A percentile compares a stretch with the other conserved stretches of the same genome.
phyloP scores from a whole-genome alignment of 1,140 invertebrate species.

The Scylla paramamosain region DNA sequence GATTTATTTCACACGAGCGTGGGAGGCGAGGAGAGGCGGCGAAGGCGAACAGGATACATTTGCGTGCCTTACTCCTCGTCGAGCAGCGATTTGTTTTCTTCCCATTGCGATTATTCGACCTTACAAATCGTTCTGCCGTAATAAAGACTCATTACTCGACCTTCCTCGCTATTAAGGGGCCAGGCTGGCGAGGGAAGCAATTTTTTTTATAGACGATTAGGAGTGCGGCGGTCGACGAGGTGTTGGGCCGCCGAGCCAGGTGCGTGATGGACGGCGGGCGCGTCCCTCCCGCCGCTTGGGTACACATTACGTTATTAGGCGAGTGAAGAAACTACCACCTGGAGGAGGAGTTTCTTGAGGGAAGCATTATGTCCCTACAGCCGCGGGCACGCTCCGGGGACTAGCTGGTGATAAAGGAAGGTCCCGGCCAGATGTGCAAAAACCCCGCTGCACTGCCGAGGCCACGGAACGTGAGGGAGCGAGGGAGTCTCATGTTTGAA shows the following conservation, averaged over 20 bases:
- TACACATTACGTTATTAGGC: background rate
- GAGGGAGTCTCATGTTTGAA: background rate
- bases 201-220: conserved; percentile 5
- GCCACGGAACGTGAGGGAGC: background rate
- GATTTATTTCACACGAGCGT: background rate
- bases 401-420: background rate
- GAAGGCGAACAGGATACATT: background rate
- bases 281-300: background rate
- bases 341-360: background rate
- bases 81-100: background rate
- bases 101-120: background rate
- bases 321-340: conserved; percentile 11
- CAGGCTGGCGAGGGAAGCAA: background rate
- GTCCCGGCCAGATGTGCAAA: background rate
- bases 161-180: background rate
- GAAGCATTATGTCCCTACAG: conserved; percentile 6
- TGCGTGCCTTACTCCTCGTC: background rate
- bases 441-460: too few relatives aligned
- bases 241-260: background rate
- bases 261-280: background rate
- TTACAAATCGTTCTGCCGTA: background rate
- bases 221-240: background rate
- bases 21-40: background rate
- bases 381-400: background rate
- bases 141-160: background rate